Base-by-base conservation (phyloP, 2,113 vertebrate genomes). In the Tetrax tetrax region DNA sequence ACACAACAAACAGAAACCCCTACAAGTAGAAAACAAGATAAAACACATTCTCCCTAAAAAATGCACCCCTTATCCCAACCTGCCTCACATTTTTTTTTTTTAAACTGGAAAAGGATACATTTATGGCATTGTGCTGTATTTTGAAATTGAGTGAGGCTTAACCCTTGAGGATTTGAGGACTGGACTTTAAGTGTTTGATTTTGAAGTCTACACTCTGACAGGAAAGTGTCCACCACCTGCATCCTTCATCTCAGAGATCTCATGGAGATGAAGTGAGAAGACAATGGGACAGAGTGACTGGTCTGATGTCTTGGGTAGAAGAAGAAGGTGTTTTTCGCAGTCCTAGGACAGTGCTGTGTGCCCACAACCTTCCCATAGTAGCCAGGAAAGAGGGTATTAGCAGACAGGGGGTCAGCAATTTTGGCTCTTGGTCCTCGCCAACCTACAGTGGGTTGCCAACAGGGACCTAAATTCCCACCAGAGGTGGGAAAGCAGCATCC, bases 371-470 rank as follows among this genome's bases (percentile, higher is more conserved):
- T 61, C 9, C 14, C 5, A 11, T 3, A 5, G 4, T 2, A 50
- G 22, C 16, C 56, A 48, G 12, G 19, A 66, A 77, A 61, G 28
- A n/a, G 12, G 3, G 13, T 66, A 24, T 50, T 24, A 54, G 50
- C 74, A 87, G 59, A 31, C 20, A 76, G 4, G 5, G 9, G 2
- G 12, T 13, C 4, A 6, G 25, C 4, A n/a, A 14, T 79, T 89
- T 21, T 8, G 20, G 17, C 17, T 47, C 33, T 29, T 48, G 11
- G 10, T 45, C 13, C 81, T 65, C 61, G 35, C 14, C 48, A 83
- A 0, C 9, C 6, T 68, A 14, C 41, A 53, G 21, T 6, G 3
- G 9, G 15, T 20, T 38, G 6, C 53, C 65, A 70, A 4, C 12
- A 63, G 31, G 14, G 20, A 82, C 15, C 20, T 77, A 43, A 19